Conservation (phyloP, 2,888 invertebrate species). For the Cantharis nigra region DNA sequence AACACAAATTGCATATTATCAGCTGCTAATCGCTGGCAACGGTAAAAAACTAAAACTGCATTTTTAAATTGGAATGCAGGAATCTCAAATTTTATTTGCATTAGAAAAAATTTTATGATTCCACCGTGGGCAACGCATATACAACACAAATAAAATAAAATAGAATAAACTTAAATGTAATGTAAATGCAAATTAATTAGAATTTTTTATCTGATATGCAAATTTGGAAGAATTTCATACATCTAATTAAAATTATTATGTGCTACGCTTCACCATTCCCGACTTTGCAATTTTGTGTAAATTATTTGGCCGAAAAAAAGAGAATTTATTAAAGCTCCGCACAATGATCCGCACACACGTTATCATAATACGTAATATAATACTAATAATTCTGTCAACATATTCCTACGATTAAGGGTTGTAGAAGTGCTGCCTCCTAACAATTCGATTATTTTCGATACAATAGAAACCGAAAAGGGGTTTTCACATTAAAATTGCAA, state of each 20-base stretch:
- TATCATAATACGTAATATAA: constrained; percentile 39
- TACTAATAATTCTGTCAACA: constrained; percentile 50
- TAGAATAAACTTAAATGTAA: background rate
- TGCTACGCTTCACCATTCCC: background rate
- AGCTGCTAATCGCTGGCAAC: background rate
- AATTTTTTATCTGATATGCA: background rate
- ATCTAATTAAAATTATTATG: background rate
- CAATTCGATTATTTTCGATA: constrained; percentile 41
- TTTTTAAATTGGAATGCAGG: background rate
- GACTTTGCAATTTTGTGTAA: background rate
- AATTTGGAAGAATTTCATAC: background rate
- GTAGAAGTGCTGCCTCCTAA: constrained; percentile 18
- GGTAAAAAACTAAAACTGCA: background rate
- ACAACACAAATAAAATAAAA: background rate
- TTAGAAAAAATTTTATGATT: background rate
- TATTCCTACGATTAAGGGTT: constrained; percentile 17
- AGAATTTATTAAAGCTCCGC: background rate
- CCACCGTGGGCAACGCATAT: background rate
- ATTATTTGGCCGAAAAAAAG: background rate
- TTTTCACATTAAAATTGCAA: constrained; percentile 25
- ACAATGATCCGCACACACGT: constrained; percentile 2
- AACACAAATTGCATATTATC: background rate
- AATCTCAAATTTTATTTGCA: background rate
- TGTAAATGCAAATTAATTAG: constrained; percentile 3
- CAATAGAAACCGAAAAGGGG: constrained; percentile 27